Conservation (phyloP, 2,797 vertebrate genomes). For the Otolemur crassicaudatus region DNA sequence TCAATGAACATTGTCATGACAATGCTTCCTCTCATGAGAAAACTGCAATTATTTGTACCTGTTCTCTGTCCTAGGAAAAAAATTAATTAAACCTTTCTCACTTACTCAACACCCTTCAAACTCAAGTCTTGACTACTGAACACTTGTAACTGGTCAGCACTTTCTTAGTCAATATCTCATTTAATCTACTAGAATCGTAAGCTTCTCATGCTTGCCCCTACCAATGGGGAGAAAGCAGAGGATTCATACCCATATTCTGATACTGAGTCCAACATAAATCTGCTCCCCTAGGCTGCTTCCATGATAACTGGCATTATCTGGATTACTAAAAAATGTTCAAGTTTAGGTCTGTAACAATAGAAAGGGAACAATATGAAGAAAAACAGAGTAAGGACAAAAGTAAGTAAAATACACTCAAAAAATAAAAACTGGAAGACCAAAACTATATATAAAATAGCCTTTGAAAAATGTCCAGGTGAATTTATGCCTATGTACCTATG, state of each 20-base stretch:
- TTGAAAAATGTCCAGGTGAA: background rate
- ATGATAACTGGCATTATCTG: background rate
- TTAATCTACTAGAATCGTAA: background rate
- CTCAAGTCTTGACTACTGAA: background rate
- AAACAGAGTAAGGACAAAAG: background rate
- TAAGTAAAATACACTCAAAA: background rate
- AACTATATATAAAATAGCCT: background rate
- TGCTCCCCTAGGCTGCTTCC: background rate
- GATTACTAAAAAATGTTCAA: slow-evolving; percentile 40
- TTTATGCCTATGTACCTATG: slow-evolving; percentile 6
- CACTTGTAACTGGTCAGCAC: background rate
- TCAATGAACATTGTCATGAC: background rate
- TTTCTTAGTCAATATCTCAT: background rate
- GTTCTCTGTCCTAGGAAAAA: slow-evolving; percentile 13
- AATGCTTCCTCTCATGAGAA: background rate
- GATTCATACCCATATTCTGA: background rate
- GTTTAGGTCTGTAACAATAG: background rate
- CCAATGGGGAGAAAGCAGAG: background rate
- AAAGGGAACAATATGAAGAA: background rate
- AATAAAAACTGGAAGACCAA: background rate
- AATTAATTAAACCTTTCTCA: background rate
- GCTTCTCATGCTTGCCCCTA: background rate
- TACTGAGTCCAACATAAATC: background rate
- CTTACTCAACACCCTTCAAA: slow-evolving; percentile 27
- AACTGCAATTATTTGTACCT: background rate